These are phyloP conservation scores for Oxycera nigricornis DNA, from an alignment of 2,888 invertebrate species.

Conservation along the genomic window DNA sequence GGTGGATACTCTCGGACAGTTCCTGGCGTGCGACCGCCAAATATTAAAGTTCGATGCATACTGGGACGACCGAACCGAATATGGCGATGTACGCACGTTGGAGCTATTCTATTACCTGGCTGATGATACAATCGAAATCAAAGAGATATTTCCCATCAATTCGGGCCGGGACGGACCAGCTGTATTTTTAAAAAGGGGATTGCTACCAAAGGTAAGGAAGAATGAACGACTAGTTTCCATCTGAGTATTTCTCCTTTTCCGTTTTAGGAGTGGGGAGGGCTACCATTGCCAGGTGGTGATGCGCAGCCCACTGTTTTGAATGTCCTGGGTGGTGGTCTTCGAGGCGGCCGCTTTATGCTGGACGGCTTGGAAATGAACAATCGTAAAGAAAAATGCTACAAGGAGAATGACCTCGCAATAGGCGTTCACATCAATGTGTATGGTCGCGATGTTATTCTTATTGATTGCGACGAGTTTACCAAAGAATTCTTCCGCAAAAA, in stretches of 20 bases:
- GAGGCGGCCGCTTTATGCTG: conserved; percentile 65
- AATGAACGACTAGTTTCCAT: neutral
- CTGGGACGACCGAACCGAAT: conserved; percentile 86
- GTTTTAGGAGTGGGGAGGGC: conserved; percentile 49
- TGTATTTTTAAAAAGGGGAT: conserved; percentile 77
- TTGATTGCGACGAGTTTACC: conserved; percentile 85
- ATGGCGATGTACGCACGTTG: conserved; percentile 78
- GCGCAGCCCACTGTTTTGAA: conserved; percentile 67
- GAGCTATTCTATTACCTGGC: conserved; percentile 85
- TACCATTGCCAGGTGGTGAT: conserved; percentile 64
- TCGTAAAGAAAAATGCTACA: conserved; percentile 56
- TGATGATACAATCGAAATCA: conserved; percentile 89
- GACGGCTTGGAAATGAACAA: conserved; percentile 68
- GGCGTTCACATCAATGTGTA: conserved; percentile 83
- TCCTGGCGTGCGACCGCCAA: conserved; percentile 81
- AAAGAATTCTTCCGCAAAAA: conserved; percentile 81
- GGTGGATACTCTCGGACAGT: conserved; percentile 76
- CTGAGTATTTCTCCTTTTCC: neutral
- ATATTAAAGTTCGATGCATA: conserved; percentile 80
- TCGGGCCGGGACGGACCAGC: conserved; percentile 75
- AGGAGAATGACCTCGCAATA: conserved; percentile 74
- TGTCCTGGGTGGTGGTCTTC: conserved; percentile 67
- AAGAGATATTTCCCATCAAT: conserved; percentile 73
- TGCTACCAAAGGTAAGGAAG: conserved; percentile 74
- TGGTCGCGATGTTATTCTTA: conserved; percentile 80